These are phyloP conservation scores for Fissipunctia ypsillon DNA, from an alignment of 2,888 invertebrate genomes.

Conservation along the genomic window DNA sequence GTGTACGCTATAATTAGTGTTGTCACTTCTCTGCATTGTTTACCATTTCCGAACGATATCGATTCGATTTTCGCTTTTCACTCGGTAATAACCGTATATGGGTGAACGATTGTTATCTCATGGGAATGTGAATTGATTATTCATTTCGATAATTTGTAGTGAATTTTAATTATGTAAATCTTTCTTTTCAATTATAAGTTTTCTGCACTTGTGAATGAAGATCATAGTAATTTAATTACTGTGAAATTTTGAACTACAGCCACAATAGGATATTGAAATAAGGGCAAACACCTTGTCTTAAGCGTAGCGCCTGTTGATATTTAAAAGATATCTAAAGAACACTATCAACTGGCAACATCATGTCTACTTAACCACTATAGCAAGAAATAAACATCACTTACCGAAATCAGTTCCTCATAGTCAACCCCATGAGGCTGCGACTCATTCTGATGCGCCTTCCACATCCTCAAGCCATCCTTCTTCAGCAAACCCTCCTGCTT, in stretches of 20 bases:
- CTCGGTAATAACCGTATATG: conserved; percentile 57
- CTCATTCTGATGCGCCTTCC: conserved; percentile 94
- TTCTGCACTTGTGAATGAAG: too few relatives aligned
- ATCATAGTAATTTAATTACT: too few relatives aligned
- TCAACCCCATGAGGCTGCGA: conserved; percentile 95
- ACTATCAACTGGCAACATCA: too few relatives aligned
- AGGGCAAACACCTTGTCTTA: too few relatives aligned
- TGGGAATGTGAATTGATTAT: conserved; percentile 53
- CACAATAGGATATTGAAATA: too few relatives aligned
- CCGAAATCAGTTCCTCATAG: conserved; percentile 94
- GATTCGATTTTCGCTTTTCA: conserved; percentile 72
- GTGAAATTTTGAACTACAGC: too few relatives aligned
- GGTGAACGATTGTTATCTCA: conserved; percentile 52
- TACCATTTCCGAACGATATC: conserved; percentile 67
- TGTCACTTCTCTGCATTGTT: conserved; percentile 68
- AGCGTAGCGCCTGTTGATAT: too few relatives aligned
- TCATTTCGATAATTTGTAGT: conserved; percentile 23
- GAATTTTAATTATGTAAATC: not conserved
- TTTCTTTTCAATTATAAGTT: too few relatives aligned
- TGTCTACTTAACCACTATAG: too few relatives aligned
- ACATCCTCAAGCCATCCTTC: conserved; percentile 94
- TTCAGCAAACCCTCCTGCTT: conserved; percentile 95
- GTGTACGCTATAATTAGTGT: conserved; percentile 64
- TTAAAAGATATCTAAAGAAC: too few relatives aligned
- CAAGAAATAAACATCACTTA: conserved; percentile 81